Evolutionary conservation across 2,888 invertebrate genomes (phyloP), one percentile per base, ranked within the genome.

Genomic region (Synergus gifuensis): DNA sequence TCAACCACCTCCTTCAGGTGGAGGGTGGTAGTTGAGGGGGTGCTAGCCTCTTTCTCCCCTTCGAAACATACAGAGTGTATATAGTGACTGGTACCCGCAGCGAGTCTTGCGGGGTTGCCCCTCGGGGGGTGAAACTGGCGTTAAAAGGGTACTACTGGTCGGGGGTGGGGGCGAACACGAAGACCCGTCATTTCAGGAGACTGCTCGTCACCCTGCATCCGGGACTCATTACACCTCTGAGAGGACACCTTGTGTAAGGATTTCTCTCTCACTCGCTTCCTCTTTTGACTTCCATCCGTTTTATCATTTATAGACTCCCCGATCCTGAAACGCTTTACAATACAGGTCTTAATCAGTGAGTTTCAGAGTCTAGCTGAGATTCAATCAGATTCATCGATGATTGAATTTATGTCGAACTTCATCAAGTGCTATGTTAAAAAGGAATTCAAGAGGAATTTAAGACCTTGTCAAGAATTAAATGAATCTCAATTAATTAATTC

Each of bases 11-110:
- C 36, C 36, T 5, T 36, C 36, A 36, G 88, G 87, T 85, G 88
- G 86, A 87, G 86, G 84, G 86, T 84, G 89, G 83, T 84, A 83
- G 82, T 81, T 82, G 85, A 80, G 83, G 83, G 83, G 83, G 81
- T 79, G 66, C 80, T 46, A 58, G 62, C 76, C 60, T 58, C 69
- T 76, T 42, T 69, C 67, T 22, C 18, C 36, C 63, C 49, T 76
- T 76, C 62, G 60, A 73, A 78, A 76, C 63, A 66, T 36, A 42
- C 62, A 62, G 22, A 62, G 12, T 62, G 28, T 62, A 62, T 67
- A 67, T 66, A 64, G 44, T 18, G 58, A 28, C 54, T 73, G 60
- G 73, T 77, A 82, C 64, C 80, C 22, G 36, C 36, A 81, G 80
- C 77, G 78, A 81, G 79, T 80, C 81, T 80, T 79, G 80, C 67